Evolutionary conservation across 2,113 vertebrate genomes (phyloP).

Genomic region (Microtus oregoni): DNA sequence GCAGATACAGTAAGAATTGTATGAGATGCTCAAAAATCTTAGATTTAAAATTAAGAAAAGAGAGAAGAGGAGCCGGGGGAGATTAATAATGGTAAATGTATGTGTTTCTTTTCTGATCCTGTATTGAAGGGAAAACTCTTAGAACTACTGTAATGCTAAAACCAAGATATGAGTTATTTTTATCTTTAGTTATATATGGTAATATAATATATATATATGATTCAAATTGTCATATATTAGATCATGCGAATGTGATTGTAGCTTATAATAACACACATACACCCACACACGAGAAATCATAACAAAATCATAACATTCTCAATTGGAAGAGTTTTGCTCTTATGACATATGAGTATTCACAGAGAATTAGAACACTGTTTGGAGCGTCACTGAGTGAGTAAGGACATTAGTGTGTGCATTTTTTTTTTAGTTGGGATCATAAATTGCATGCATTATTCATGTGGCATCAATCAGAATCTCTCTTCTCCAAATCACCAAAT

Average conservation of each 20-base stretch:
- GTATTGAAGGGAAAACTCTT: neutral
- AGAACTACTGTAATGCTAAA: neutral
- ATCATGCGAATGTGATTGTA: neutral
- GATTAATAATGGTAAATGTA: neutral
- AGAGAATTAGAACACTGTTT: neutral
- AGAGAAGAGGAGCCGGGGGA: neutral
- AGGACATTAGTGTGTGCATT: neutral
- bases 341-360: neutral
- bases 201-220: too few species aligned
- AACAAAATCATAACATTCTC: neutral
- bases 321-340: neutral
- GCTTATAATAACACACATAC: neutral
- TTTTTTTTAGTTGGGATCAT: conserved; percentile 25
- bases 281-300: neutral
- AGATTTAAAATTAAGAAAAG: neutral
- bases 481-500: neutral
- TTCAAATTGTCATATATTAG: neutral
- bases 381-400: conserved; percentile 14
- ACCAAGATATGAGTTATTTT: neutral
- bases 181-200: neutral
- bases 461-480: neutral
- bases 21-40: neutral
- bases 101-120: neutral
- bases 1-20: too few species aligned
- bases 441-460: conserved; percentile 46